Conservation (phyloP, 2,797 vertebrate genomes). For the Hephaestus fuliginosus region DNA sequence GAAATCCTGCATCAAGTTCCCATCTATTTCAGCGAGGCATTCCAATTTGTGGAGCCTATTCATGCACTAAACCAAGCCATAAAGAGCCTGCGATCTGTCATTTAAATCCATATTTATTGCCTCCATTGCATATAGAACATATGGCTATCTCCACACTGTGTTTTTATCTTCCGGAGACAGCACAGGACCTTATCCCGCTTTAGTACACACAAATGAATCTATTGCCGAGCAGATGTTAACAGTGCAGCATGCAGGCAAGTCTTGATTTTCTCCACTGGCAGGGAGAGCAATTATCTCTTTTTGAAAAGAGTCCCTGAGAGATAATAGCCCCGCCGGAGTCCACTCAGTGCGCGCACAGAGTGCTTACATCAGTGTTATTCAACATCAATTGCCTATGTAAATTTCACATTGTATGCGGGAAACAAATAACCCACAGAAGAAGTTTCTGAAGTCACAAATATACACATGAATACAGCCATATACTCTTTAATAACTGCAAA, state of each 20-base stretch:
- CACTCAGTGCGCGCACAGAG: constrained; percentile 29
- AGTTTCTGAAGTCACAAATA: constrained; percentile 13
- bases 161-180: constrained; percentile 49
- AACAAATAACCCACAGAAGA: constrained; percentile 24
- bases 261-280: constrained; percentile 43
- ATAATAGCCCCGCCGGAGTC: constrained; percentile 40
- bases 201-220: constrained; percentile 46
- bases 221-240: constrained; percentile 51
- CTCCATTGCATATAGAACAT: constrained; percentile 41
- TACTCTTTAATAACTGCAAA: neutral
- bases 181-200: constrained; percentile 21
- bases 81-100: constrained; percentile 55
- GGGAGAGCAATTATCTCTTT: constrained; percentile 52
- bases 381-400: constrained; percentile 12
- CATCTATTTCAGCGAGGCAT: constrained; percentile 40
- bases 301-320: constrained; percentile 39
- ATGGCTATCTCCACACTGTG: constrained; percentile 48
- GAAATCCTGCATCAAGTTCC: constrained; percentile 34
- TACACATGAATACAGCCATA: neutral
- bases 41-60: constrained; percentile 53
- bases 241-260: constrained; percentile 24
- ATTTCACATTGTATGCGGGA: constrained; percentile 1
- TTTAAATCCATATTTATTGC: constrained; percentile 64
- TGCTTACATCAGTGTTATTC: constrained; percentile 32
- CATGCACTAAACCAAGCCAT: constrained; percentile 52